phyloP scores from a whole-genome alignment of 2,888 invertebrate species.

The Stenodera caucasica region DNA sequence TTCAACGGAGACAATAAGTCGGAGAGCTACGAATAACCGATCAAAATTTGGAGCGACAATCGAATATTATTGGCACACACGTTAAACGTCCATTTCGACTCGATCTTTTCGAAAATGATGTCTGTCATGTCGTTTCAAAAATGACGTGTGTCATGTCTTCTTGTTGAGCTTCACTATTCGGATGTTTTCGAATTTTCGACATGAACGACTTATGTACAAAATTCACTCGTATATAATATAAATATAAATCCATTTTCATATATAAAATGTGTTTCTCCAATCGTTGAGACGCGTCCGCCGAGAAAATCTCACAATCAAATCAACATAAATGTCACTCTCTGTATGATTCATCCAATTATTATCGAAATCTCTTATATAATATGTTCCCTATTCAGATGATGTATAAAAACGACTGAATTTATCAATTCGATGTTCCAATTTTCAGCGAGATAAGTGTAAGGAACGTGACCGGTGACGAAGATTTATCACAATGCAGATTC shows the following conservation, averaged over 20 bases:
- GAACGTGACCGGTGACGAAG: constrained; percentile 28
- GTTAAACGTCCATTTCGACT: background rate
- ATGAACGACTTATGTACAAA: background rate
- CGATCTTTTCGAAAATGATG: background rate
- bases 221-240: background rate
- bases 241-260: background rate
- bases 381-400: too few species aligned
- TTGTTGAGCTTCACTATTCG: background rate
- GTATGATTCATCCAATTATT: background rate
- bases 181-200: background rate
- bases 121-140: background rate
- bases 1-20: too few species aligned
- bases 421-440: constrained; percentile 28
- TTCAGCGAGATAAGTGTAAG: constrained; percentile 24
- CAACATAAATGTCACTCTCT: background rate
- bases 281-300: too few species aligned
- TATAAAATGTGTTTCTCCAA: background rate
- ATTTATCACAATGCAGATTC: constrained; percentile 34
- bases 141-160: too few species aligned
- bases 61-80: too few species aligned
- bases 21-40: too few species aligned
- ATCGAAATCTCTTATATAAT: background rate
- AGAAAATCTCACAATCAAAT: background rate
- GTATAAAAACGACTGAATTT: too few species aligned
- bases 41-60: too few species aligned